Base-by-base conservation (phyloP, 92 coral and sea anemone genomes). In the Epizoanthus fatuus region DNA sequence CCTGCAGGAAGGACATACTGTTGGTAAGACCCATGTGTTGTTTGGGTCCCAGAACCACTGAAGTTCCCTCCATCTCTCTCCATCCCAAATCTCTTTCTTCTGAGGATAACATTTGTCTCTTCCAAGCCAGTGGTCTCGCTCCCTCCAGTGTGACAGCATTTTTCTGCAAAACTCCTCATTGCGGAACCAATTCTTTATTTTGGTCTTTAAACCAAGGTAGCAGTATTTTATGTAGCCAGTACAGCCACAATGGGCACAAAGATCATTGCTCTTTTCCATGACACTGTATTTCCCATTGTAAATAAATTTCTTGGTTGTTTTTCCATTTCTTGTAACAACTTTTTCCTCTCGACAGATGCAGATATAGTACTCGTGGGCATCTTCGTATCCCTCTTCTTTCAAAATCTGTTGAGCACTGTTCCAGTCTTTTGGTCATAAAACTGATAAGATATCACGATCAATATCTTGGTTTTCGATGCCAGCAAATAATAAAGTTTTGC, bases 21-120 rank as follows among this genome's bases (percentile, higher is more conserved):
- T 62, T 74, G 96, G 96, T 40, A 93, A 57, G 16, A 84, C 79
- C 94, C 94, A 91, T 12, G 73, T 49, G 20, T 80, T 74, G 16
- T 82, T 63, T 64, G 94, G 94, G 74, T 93, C 81, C 97, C 92
- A 89, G 79, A 94, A 94, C 98, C 98, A 89, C 64, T 83, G 85
- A 12, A 94, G 86, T 16, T 94, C 93, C 3, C 13, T 22, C 92
- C 93, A 94, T 32, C 95, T 51, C 52, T 92, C 74, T n/a, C 95
- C 95, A 86, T 94, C 95, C 98, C 95, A 92, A 4, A 92, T 80
- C 64, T 92, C 98, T 65, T 87, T 89, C 67, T 92, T 94, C 16
- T 66, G 37, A 40, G 40, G 74, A 64, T 81, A 77, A 35, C 73
- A 37, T 35, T 63, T 72, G 11, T 20, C 15, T 17, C 29, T 84